Base-by-base conservation (phyloP, 1,140 invertebrate genomes). In the Radopholus similis region DNA sequence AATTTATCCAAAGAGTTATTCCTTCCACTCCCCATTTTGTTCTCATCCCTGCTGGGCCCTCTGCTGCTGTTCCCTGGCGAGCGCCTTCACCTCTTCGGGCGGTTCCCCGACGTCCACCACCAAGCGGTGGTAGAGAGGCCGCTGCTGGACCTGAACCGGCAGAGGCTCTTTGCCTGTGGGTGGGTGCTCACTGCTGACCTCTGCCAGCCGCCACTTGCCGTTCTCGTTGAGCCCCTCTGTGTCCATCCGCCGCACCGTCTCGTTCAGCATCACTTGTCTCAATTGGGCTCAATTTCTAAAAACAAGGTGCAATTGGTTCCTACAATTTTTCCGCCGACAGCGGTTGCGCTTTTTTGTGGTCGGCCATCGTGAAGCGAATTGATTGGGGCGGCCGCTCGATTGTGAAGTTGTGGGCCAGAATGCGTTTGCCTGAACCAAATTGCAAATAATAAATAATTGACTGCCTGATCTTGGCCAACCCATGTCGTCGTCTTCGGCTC, bases 401-500 rank as follows among this genome's bases (percentile, higher is more conserved):
- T 74, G 85, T 73, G 88, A 90, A 76, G 58, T 82, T 82, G 11
- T 67, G 40, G n/a, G 82, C 77, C 23, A 81, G 49, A n/a, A 81
- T 83, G 35, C 79, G 42, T 42, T 77, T 83, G 15, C 73, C 72
- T 73, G 23, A 66, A 72, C n/a, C n/a, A n/a, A n/a, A n/a, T 2
- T 66, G 32, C 13, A 32, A 35, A 54, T n/a, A n/a, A 62, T n/a
- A n/a, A n/a, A n/a, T n/a, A n/a, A n/a, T n/a, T n/a, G n/a, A n/a
- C n/a, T n/a, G n/a, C n/a, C n/a, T n/a, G n/a, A n/a, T n/a, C n/a
- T n/a, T n/a, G n/a, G n/a, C n/a, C 23, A 63, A 70, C 81, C 81
- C 78, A 95, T 88, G 83, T 96, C 92, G 85, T 94, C 92, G 84
- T 93, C 91, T 85, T 93, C 71, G 49, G 78, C 78, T 13, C 85